Percentiles rank a stretch among this genome's conserved stretches.
These are phyloP conservation scores for Colostygia pectinataria DNA, from an alignment of 2,888 invertebrate species.

Conservation along the genomic window DNA sequence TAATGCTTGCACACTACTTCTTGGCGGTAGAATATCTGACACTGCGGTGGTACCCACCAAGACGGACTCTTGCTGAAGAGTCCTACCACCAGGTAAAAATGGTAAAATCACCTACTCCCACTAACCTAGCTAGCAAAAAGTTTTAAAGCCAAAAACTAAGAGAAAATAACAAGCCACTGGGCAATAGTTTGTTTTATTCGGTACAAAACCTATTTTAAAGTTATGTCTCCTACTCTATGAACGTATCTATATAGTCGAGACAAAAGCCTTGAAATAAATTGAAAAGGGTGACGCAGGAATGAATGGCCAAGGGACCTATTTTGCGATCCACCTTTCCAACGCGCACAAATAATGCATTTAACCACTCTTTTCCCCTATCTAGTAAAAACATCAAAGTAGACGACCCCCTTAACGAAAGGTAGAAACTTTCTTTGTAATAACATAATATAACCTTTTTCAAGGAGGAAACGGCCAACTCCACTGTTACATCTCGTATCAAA, in stretches of 20 bases:
- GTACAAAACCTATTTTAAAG: too few species aligned
- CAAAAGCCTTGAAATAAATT: not conserved
- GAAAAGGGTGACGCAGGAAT: constrained; percentile 5
- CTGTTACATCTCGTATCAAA: not conserved
- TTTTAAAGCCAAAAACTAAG: too few species aligned
- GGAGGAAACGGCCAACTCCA: not conserved
- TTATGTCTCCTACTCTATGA: not conserved
- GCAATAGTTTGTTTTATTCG: too few species aligned
- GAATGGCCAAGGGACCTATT: constrained; percentile 11
- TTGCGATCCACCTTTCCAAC: constrained; percentile 1
- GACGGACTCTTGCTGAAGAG: too few species aligned
- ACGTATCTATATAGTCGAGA: not conserved
- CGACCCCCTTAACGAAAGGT: not conserved
- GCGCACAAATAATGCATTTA: constrained; percentile 8
- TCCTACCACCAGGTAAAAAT: too few species aligned
- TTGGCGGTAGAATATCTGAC: too few species aligned
- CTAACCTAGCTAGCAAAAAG: too few species aligned
- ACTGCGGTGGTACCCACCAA: too few species aligned
- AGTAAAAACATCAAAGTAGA: not conserved
- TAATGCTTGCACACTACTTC: too few species aligned
- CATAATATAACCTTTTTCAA: not conserved
- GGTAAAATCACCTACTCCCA: too few species aligned
- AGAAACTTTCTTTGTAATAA: not conserved
- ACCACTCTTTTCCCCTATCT: not conserved
- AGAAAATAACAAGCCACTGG: too few species aligned